Conservation (phyloP, 2,113 vertebrate species). For the Tachysurus fulvidraco region DNA sequence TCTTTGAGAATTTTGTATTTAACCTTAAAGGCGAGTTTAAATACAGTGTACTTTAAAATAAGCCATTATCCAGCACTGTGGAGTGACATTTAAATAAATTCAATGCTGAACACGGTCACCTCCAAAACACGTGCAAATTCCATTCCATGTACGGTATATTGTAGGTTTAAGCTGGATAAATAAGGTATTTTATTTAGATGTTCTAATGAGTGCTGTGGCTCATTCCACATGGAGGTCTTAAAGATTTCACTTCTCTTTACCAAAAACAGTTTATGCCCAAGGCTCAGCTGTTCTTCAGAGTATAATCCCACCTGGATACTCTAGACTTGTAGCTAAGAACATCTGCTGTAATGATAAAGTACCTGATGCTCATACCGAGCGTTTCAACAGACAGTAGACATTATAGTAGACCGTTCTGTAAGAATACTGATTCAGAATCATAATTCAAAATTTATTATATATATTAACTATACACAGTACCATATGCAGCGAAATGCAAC, state of each 20-base stretch:
- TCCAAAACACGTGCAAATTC: too few species aligned
- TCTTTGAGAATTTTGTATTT: too few species aligned
- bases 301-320: not conserved
- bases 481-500: not conserved
- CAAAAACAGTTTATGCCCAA: not conserved
- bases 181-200: not conserved
- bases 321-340: not conserved
- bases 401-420: not conserved
- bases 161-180: not conserved
- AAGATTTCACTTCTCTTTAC: not conserved
- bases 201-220: not conserved
- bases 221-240: not conserved
- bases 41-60: too few species aligned
- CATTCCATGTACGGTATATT: too few species aligned
- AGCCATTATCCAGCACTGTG: too few species aligned
- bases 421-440: not conserved
- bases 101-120: too few species aligned
- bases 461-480: not conserved
- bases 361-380: not conserved
- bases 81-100: too few species aligned
- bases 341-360: not conserved
- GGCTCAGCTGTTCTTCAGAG: not conserved
- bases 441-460: not conserved
- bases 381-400: not conserved
- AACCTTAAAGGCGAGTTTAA: too few species aligned